Conservation (phyloP, 2,113 vertebrate genomes). For the Ardeotis arabs region DNA sequence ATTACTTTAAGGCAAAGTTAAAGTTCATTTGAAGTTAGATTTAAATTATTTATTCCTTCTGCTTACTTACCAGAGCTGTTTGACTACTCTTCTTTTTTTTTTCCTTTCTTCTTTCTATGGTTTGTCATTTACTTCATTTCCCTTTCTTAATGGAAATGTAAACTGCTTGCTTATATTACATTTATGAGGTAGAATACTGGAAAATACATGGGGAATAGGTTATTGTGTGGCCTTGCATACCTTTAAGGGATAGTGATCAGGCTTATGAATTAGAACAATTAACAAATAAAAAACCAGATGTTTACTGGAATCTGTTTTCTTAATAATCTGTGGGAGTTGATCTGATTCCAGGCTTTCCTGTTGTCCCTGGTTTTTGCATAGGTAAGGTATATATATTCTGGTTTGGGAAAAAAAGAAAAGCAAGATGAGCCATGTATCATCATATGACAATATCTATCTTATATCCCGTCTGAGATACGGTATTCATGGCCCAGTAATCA, state of each 20-base stretch:
- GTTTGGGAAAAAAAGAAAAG: neutral
- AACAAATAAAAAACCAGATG: neutral
- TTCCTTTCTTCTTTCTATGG: neutral
- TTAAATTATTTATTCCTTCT: neutral
- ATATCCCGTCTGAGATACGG: neutral
- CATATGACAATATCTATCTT: neutral
- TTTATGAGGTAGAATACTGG: neutral
- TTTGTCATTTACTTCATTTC: neutral
- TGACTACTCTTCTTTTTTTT: neutral
- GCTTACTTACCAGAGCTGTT: neutral
- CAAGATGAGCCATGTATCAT: neutral
- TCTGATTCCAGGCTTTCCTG: neutral
- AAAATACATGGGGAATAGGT: neutral
- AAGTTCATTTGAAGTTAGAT: neutral
- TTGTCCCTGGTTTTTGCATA: neutral
- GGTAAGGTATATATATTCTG: neutral
- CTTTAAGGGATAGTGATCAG: neutral
- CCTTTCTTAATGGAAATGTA: neutral
- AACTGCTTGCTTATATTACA: neutral
- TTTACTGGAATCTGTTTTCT: neutral
- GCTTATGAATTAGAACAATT: neutral
- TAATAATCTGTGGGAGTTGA: neutral
- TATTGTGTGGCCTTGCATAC: neutral
- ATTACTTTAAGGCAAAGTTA: neutral
- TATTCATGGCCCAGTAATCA: neutral